Conservation (phyloP, 2,888 invertebrate species). For the Apotomis betuletana region DNA sequence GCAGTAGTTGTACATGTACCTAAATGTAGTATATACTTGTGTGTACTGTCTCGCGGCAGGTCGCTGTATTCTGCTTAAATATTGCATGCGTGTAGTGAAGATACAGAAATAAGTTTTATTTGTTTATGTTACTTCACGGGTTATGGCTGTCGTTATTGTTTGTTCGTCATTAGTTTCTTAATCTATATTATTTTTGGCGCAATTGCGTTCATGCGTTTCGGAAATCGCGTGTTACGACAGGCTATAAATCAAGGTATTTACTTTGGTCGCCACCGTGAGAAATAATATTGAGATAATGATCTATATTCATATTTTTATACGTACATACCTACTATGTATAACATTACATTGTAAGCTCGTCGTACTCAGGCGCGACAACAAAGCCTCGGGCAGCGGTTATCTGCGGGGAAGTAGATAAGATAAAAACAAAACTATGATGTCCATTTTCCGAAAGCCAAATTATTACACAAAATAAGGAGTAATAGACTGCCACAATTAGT, state of each 20-base stretch:
- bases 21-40: constrained; percentile 68
- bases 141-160: constrained; percentile 71
- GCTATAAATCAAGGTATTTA: constrained; percentile 42
- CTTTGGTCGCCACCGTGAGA: constrained; percentile 22
- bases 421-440: constrained; percentile 44
- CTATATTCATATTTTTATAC: constrained; percentile 39
- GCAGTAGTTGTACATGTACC: constrained; percentile 69
- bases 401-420: constrained; percentile 60
- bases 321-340: constrained; percentile 4
- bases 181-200: constrained; percentile 68
- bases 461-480: constrained; percentile 32
- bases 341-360: constrained; percentile 15
- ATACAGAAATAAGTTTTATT: constrained; percentile 74
- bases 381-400: constrained; percentile 47
- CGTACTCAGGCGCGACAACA: constrained; percentile 24
- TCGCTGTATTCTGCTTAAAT: constrained; percentile 71
- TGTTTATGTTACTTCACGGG: constrained; percentile 75
- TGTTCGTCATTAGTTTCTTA: constrained; percentile 62
- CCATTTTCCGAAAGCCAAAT: constrained; percentile 48
- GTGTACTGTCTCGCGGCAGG: constrained; percentile 72
- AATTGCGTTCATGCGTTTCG: constrained; percentile 57
- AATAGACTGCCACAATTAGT: constrained; percentile 62
- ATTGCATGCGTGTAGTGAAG: constrained; percentile 79
- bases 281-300: constrained; percentile 22
- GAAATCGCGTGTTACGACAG: constrained; percentile 55